These are phyloP conservation scores for Dasypolia templi DNA, from an alignment of 2,888 invertebrate species.

Conservation along the genomic window DNA sequence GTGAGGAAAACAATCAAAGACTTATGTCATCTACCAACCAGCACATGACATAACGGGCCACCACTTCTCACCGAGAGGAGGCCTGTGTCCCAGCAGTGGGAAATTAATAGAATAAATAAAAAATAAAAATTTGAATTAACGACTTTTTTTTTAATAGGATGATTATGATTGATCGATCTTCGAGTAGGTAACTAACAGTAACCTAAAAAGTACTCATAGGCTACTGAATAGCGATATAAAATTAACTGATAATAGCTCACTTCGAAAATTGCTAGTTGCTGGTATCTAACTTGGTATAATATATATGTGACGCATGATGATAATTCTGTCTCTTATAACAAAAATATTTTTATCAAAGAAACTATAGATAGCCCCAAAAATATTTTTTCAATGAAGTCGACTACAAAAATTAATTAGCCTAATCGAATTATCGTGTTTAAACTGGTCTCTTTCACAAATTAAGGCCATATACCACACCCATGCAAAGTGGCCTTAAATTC, in stretches of 20 bases:
- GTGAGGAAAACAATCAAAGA: background rate
- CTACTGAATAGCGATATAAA: background rate
- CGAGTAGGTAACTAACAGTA: background rate
- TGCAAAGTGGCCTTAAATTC: constrained; percentile 21
- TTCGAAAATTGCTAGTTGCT: background rate
- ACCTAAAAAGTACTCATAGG: background rate
- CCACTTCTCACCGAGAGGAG: no score
- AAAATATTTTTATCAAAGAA: background rate
- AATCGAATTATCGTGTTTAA: constrained; percentile 18
- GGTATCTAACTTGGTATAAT: no score
- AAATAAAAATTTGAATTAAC: no score
- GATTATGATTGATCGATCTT: background rate
- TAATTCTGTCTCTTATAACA: background rate
- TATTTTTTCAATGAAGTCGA: constrained; percentile 2
- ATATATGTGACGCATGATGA: constrained; percentile 10
- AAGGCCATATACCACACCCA: constrained; percentile 30
- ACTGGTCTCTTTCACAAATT: constrained; percentile 29
- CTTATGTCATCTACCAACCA: background rate
- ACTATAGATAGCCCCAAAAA: constrained; percentile 9
- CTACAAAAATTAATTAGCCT: background rate
- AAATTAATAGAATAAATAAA: no score
- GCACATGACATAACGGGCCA: no score
- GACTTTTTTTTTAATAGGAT: no score
- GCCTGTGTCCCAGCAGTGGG: background rate
- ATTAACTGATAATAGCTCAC: background rate